Evolutionary conservation across 2,888 invertebrate genomes (phyloP).

Genomic region (Coenonympha glycerion): DNA sequence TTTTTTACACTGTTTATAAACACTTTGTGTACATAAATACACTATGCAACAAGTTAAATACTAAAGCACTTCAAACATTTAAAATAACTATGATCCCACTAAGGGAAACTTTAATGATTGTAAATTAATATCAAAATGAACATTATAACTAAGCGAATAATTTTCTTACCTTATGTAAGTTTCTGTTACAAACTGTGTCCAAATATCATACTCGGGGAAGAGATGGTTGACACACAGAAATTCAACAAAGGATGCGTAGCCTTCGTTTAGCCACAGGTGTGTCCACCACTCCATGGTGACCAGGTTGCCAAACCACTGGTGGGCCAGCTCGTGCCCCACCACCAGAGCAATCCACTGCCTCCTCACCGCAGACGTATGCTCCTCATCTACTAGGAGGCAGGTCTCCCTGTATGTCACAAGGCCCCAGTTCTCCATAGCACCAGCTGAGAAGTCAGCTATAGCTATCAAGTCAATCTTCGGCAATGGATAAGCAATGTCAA

Average conservation of each 20-base stretch:
- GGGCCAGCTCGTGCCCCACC: constrained; percentile 94
- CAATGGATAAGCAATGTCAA: constrained; percentile 94
- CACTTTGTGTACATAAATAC: not conserved
- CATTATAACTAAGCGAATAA: constrained; percentile 12
- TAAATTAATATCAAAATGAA: too few relatives aligned
- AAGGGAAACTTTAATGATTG: too few relatives aligned
- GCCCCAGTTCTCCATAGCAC: constrained; percentile 99
- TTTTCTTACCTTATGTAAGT: constrained; percentile 79
- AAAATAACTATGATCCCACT: too few relatives aligned
- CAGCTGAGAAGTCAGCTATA: constrained; percentile 95
- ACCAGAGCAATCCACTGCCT: constrained; percentile 92
- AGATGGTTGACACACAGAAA: constrained; percentile 93
- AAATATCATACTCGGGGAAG: constrained; percentile 97
- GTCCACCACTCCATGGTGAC: constrained; percentile 99
- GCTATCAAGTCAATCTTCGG: constrained; percentile 98
- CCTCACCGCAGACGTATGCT: constrained; percentile 89
- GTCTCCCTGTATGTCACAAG: constrained; percentile 94
- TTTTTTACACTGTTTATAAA: constrained; percentile 7
- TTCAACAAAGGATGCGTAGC: constrained; percentile 96
- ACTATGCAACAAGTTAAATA: too few relatives aligned
- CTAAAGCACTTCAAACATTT: too few relatives aligned
- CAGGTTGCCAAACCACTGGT: constrained; percentile 99
- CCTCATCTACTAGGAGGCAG: constrained; percentile 90
- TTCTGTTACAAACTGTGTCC: constrained; percentile 96
- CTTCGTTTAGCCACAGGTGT: constrained; percentile 96